These are phyloP conservation scores for Phengaris alcon DNA, from an alignment of 2,888 invertebrate species.

Conservation along the genomic window DNA sequence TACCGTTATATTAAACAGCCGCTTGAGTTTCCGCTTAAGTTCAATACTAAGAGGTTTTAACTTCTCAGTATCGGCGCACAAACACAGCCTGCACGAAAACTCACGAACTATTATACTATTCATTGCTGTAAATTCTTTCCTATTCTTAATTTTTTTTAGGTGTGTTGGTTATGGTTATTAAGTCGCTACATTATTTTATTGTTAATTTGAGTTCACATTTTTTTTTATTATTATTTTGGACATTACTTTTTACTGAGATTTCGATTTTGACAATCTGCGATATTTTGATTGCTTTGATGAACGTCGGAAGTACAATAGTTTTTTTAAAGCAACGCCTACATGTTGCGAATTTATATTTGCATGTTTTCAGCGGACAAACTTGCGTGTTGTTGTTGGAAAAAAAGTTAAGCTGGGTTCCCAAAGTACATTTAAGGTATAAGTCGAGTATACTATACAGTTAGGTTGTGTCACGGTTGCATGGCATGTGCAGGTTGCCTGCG, in stretches of 20 bases:
- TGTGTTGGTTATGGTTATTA: constrained; percentile 32
- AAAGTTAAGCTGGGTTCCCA: no score
- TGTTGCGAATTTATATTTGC: no score
- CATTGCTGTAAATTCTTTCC: constrained; percentile 67
- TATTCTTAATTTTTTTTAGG: constrained; percentile 38
- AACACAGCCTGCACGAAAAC: constrained; percentile 68
- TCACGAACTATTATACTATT: constrained; percentile 73
- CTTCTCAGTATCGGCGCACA: constrained; percentile 70
- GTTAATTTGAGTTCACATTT: constrained; percentile 39
- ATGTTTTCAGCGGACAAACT: no score
- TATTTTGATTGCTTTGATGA: not conserved
- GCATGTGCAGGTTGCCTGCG: no score
- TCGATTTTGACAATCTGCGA: not conserved
- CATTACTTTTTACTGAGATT: not conserved
- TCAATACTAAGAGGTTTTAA: constrained; percentile 68
- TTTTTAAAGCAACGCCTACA: no score
- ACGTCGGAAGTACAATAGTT: not conserved
- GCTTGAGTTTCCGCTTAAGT: constrained; percentile 67
- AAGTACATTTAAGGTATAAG: no score
- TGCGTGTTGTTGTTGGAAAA: no score
- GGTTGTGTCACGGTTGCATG: no score
- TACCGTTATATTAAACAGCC: constrained; percentile 65
- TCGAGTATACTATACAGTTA: no score
- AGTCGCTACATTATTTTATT: constrained; percentile 41
- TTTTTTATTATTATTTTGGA: not conserved